Percentiles rank a stretch among this genome's conserved stretches.
Evolutionary conservation across 2,888 invertebrate species (phyloP).

Genomic region (Magallana nippona): DNA sequence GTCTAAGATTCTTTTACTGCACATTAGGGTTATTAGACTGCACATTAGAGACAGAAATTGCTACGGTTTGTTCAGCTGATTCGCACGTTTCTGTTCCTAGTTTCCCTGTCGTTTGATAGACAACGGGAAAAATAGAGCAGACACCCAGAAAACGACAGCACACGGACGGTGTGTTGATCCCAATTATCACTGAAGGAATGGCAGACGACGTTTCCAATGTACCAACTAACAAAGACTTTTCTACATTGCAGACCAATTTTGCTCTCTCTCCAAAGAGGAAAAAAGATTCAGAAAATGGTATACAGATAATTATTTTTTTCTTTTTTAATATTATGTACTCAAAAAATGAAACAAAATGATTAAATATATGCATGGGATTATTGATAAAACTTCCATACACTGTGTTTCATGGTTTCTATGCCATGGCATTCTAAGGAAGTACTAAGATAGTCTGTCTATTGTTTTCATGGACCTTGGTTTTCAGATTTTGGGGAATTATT

Average conservation of each 20-base stretch:
- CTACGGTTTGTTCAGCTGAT: conserved; percentile 19
- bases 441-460: too few species aligned
- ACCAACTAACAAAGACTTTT: conserved; percentile 41
- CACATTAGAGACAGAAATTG: not conserved
- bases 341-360: too few species aligned
- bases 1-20: too few species aligned
- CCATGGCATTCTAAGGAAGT: too few species aligned
- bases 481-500: too few species aligned
- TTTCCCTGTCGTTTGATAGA: not conserved
- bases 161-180: conserved; percentile 68
- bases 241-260: conserved; percentile 48
- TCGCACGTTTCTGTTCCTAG: not conserved
- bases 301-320: not conserved
- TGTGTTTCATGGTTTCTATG: too few species aligned
- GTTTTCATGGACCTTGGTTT: too few species aligned
- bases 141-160: conserved; percentile 69
- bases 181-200: conserved; percentile 38
- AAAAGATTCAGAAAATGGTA: conserved; percentile 48
- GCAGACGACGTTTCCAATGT: conserved; percentile 33
- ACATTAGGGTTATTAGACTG: not conserved
- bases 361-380: too few species aligned
- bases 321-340: not conserved
- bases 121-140: conserved; percentile 68
- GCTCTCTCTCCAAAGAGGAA: conserved; percentile 13
- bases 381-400: too few species aligned